phyloP scores from a whole-genome alignment of 2,113 vertebrate genomes.

The Crotalus tigris region DNA sequence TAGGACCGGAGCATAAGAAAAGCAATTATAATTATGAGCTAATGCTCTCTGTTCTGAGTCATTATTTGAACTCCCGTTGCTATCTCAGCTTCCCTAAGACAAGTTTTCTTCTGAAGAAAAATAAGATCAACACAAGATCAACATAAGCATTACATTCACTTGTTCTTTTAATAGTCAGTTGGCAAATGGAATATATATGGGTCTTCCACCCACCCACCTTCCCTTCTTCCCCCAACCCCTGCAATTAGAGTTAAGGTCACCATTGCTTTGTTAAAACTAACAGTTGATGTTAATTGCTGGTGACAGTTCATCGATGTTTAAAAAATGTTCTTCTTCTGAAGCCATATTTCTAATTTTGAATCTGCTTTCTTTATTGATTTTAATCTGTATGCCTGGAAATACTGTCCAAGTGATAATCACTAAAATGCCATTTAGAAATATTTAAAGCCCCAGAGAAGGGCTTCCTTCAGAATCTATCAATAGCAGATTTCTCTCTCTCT shows the following conservation, averaged over 20 bases:
- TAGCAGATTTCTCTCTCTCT: neutral
- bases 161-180: slow-evolving; percentile 19
- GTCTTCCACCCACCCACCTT: slow-evolving; percentile 7
- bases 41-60: neutral
- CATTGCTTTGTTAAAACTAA: slow-evolving; percentile 52
- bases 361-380: slow-evolving; percentile 57
- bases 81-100: neutral
- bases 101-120: neutral
- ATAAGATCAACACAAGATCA: neutral
- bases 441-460: slow-evolving; percentile 9
- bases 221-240: neutral
- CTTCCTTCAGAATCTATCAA: slow-evolving; percentile 9
- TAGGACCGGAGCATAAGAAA: neutral
- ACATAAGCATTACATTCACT: neutral
- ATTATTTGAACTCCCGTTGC: neutral
- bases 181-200: slow-evolving; percentile 25
- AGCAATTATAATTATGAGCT: no score
- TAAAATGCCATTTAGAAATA: slow-evolving; percentile 36
- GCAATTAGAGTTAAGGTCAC: slow-evolving; percentile 51
- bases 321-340: slow-evolving; percentile 56
- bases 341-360: slow-evolving; percentile 42
- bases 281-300: slow-evolving; percentile 53
- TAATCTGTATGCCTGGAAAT: slow-evolving; percentile 35
- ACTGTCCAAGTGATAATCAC: slow-evolving; percentile 17
- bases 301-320: slow-evolving; percentile 64